A percentile compares a stretch with the other conserved stretches of the same genome.
phyloP scores from a whole-genome alignment of 2,888 invertebrate species.

The Synanthedon vespiformis region DNA sequence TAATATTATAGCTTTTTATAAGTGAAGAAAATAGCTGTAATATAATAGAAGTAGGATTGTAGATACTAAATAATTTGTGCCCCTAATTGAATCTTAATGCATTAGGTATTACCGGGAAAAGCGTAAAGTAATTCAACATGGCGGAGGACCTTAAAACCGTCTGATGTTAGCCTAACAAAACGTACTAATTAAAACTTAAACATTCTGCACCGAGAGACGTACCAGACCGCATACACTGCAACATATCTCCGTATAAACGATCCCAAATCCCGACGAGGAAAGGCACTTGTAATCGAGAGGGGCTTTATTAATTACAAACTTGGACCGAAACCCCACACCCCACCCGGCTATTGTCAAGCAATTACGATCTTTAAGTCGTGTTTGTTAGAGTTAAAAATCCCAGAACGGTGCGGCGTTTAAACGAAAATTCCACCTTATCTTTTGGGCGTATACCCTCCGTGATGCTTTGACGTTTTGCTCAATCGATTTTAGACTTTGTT shows the following conservation, averaged over 20 bases:
- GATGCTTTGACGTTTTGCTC: conserved; percentile 5
- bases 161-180: conserved; percentile 4
- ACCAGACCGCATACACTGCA: not conserved
- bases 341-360: conserved; percentile 22
- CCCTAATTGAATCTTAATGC: conserved; percentile 16
- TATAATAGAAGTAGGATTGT: too few species aligned
- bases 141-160: not conserved
- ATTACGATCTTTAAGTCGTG: conserved; percentile 42
- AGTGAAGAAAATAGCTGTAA: too few species aligned
- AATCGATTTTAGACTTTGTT: conserved; percentile 33
- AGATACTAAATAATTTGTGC: too few species aligned
- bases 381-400: conserved; percentile 53
- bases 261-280: conserved; percentile 46
- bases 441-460: conserved; percentile 52
- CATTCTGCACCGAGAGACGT: not conserved
- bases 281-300: conserved; percentile 68
- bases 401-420: conserved; percentile 13
- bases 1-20: too few species aligned
- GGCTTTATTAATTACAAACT: conserved; percentile 70
- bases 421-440: conserved; percentile 58
- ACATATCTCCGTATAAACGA: conserved; percentile 9
- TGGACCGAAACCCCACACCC: conserved; percentile 38
- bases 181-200: conserved; percentile 5
- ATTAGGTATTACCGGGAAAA: not conserved
- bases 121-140: not conserved